These are phyloP conservation scores for Drosophila buzzatii DNA, from an alignment of 2,888 invertebrate species.

Conservation along the genomic window DNA sequence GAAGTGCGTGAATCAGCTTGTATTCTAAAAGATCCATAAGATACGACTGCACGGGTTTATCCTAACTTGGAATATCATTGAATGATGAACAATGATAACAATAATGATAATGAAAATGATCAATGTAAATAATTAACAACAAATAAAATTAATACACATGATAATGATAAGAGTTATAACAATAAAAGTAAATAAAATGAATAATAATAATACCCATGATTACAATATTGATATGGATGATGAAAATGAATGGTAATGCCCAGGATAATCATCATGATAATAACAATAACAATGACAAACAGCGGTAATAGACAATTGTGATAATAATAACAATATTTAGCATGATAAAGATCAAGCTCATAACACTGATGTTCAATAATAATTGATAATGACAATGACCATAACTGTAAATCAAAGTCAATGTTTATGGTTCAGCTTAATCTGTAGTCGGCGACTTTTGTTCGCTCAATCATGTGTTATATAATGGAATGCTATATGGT, in stretches of 20 bases:
- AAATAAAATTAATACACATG: too few relatives aligned
- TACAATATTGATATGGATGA: background rate
- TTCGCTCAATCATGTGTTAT: background rate
- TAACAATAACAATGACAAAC: background rate
- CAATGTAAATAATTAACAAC: background rate
- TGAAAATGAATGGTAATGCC: background rate
- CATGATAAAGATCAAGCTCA: background rate
- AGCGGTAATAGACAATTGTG: background rate
- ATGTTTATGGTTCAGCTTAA: background rate
- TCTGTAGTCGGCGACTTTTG: background rate
- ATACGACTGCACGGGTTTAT: background rate
- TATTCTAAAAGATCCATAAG: background rate
- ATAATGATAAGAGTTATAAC: background rate
- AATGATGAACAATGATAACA: background rate
- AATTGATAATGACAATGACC: background rate
- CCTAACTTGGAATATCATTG: background rate
- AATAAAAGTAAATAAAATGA: too few relatives aligned
- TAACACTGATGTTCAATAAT: background rate
- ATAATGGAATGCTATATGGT: background rate
- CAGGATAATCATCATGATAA: background rate
- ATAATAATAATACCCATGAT: background rate
- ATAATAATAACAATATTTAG: background rate
- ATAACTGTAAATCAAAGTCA: background rate
- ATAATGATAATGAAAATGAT: background rate
- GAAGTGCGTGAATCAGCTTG: background rate